A percentile compares a stretch with the other conserved stretches of the same genome.
These are phyloP conservation scores for Papilio polyxenes DNA, from an alignment of 1,140 invertebrate species.

Conservation along the genomic window DNA sequence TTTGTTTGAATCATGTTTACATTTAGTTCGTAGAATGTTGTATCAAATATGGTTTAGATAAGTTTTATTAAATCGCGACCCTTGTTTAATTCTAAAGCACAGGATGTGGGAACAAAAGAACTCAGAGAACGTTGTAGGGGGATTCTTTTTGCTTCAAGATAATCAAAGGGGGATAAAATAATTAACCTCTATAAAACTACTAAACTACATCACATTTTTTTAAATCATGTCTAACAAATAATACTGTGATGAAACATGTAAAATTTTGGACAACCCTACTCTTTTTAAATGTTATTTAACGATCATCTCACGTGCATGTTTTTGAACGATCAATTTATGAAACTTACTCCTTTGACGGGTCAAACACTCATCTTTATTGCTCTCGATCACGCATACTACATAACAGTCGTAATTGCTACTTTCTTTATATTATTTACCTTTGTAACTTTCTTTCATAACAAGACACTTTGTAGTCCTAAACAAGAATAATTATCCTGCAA, in stretches of 20 bases:
- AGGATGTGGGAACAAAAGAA: slow-evolving; percentile 4
- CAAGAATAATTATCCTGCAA: neutral
- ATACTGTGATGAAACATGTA: neutral
- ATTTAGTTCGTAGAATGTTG: neutral
- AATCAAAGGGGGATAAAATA: neutral
- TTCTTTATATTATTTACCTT: neutral
- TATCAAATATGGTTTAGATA: neutral
- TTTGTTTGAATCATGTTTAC: neutral
- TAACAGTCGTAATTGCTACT: neutral
- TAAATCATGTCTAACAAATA: neutral
- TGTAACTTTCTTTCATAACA: neutral
- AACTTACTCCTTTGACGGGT: slow-evolving; percentile 22
- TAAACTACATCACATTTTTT: neutral
- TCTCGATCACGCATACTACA: slow-evolving; percentile 30
- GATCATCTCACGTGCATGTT: slow-evolving; percentile 29
- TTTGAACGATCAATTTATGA: slow-evolving; percentile 24
- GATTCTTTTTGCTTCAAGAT: slow-evolving; percentile 4
- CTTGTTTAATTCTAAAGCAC: neutral
- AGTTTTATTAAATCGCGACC: neutral
- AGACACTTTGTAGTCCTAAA: neutral
- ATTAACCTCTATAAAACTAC: neutral
- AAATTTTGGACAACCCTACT: slow-evolving; percentile 9
- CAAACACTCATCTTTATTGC: slow-evolving; percentile 22
- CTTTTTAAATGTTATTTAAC: slow-evolving; percentile 28
- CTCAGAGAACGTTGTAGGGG: neutral